Base-by-base conservation (phyloP, 2,797 vertebrate genomes). In the Gallinago nigripennis region DNA sequence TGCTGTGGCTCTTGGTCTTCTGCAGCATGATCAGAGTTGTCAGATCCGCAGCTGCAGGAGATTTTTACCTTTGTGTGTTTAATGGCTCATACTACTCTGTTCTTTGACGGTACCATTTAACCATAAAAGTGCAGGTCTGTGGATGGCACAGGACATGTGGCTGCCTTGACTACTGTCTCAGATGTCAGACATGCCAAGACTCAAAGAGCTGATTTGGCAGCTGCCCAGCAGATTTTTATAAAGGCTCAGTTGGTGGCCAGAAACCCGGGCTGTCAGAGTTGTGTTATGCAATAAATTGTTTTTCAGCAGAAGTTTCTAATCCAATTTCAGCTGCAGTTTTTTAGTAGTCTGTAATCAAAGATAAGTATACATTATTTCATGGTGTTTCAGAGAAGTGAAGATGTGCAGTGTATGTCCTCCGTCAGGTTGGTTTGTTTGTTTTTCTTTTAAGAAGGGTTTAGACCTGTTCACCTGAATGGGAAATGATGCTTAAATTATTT, bases 231-330 rank as follows among this genome's bases (percentile, higher is more conserved):
- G 94, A 96, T 96, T 97, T 97, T 97, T 96, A 90, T 97, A 98
- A 97, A 97, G 92, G 69, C 97, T 97, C 96, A 84, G 97, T 96
- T 96, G 97, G 98, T 98, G 97, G 96, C 95, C 96, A 50, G 97
- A 97, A 97, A 97, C 92, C 76, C 96, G 86, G 96, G 84, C 97
- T 97, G 97, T 97, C 97, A 94, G 96, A 97, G 94, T 94, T 96
- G 86, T 96, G 96, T 98, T 97, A 96, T 95, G 95, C 96, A 98
- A 96, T 97, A 97, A 97, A 97, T 97, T 71, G 94, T 96, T 95
- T 98, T 93, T 91, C 94, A 96, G 92, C 95, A 97, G 95, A 98
- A 97, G 96, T 97, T 97, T 97, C 94, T 98, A 98, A 98, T 97
- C 97, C 94, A 94, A 95, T 97, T 98, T 98, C 92, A 96, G 94